A percentile compares a stretch with the other conserved stretches of the same genome.
Evolutionary conservation across 2,888 invertebrate genomes (phyloP).

Genomic region (Melipona beecheii): DNA sequence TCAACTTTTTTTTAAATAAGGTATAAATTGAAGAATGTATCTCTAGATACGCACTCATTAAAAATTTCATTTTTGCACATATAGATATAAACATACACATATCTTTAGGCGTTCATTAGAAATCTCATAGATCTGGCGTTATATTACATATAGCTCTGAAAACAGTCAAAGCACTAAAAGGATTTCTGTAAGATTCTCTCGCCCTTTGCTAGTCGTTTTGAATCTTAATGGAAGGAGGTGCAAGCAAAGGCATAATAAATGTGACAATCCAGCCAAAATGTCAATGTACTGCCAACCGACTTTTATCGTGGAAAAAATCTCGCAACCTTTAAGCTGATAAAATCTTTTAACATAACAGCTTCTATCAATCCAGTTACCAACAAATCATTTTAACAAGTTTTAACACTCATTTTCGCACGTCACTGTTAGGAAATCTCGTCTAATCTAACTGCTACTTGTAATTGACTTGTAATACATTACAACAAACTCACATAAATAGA

Average conservation of each 20-base stretch:
- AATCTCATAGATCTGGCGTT: too few relatives aligned
- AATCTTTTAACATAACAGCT: constrained; percentile 27
- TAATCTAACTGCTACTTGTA: neutral
- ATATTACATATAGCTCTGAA: neutral
- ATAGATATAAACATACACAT: too few relatives aligned
- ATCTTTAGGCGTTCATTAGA: too few relatives aligned
- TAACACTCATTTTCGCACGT: neutral
- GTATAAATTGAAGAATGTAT: too few relatives aligned
- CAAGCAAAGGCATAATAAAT: constrained; percentile 26
- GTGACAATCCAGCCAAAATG: constrained; percentile 57
- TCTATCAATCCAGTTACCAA: constrained; percentile 1
- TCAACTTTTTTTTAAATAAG: too few relatives aligned
- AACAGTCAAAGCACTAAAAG: neutral
- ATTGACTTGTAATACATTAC: neutral
- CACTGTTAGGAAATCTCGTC: neutral
- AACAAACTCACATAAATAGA: neutral
- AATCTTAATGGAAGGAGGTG: constrained; percentile 14
- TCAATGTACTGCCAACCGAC: constrained; percentile 58
- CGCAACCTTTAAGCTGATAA: constrained; percentile 46
- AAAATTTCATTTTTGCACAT: too few relatives aligned
- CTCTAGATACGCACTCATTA: too few relatives aligned
- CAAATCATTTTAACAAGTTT: constrained; percentile 1
- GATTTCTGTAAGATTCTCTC: neutral
- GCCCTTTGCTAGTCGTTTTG: constrained; percentile 17
- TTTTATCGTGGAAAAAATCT: constrained; percentile 48